A percentile compares a stretch with the other conserved stretches of the same genome.
phyloP scores from a whole-genome alignment of 2,797 vertebrate genomes.

The Periophthalmus magnuspinnatus region DNA sequence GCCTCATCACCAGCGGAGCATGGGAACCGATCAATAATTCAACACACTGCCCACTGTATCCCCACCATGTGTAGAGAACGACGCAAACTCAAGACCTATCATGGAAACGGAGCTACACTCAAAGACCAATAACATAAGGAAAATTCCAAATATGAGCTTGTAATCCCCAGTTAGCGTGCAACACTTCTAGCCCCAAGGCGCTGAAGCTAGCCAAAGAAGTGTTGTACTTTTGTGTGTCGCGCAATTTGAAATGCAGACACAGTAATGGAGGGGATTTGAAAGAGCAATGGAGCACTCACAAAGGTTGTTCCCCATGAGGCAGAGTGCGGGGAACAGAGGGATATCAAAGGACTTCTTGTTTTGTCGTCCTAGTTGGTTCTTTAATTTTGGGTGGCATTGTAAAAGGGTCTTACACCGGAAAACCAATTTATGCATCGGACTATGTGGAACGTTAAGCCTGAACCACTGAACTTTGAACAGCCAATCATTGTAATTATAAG shows the following conservation, averaged over 20 bases:
- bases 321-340: constrained; percentile 48
- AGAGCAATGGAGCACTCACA: constrained; percentile 66
- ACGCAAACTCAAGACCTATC: constrained; percentile 42
- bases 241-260: constrained; percentile 68
- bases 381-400: constrained; percentile 8
- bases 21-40: constrained; percentile 69
- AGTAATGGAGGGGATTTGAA: constrained; percentile 68
- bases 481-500: constrained; percentile 15
- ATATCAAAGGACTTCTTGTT: constrained; percentile 49
- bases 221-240: constrained; percentile 55
- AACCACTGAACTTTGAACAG: constrained; percentile 29
- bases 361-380: constrained; percentile 15
- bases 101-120: constrained; percentile 54
- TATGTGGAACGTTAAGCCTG: constrained; percentile 13
- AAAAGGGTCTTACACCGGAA: constrained; percentile 19
- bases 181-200: constrained; percentile 61
- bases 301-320: constrained; percentile 48
- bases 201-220: constrained; percentile 49
- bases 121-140: constrained; percentile 64
- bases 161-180: constrained; percentile 69
- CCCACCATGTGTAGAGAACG: constrained; percentile 41
- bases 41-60: constrained; percentile 52
- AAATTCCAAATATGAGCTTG: constrained; percentile 69
- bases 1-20: constrained; percentile 50
- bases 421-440: constrained; percentile 17